Conservation (phyloP, 2,113 vertebrate species). For the Lophotis ruficrista region DNA sequence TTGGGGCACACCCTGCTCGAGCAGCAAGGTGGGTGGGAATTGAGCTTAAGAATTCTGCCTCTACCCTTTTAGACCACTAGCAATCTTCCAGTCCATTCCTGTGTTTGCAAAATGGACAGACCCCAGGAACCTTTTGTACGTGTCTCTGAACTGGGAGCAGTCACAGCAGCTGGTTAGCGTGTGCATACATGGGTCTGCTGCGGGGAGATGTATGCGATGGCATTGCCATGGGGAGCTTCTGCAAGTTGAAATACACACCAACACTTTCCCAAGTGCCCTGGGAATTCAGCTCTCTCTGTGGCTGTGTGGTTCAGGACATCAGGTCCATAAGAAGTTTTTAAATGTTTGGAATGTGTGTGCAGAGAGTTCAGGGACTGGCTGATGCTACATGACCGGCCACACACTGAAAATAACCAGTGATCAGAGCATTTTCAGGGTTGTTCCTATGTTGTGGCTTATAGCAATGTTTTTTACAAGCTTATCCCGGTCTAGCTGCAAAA, state of each 20-base stretch:
- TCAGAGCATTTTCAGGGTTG: background rate
- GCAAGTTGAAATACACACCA: background rate
- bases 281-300: background rate
- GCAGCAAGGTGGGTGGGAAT: slow-evolving; percentile 1
- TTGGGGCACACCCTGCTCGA: slow-evolving; percentile 1
- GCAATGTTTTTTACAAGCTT: background rate
- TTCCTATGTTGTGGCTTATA: background rate
- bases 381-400: background rate
- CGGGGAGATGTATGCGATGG: background rate
- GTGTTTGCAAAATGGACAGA: background rate
- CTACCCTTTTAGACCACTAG: background rate
- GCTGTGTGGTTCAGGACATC: background rate
- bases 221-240: background rate
- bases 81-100: background rate
- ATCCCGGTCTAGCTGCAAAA: background rate
- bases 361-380: background rate
- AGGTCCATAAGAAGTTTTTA: background rate
- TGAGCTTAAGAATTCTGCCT: background rate
- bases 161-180: background rate
- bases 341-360: background rate
- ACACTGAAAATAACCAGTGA: background rate
- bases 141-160: background rate
- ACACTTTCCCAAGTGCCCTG: rapidly evolving
- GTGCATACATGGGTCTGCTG: rapidly evolving
- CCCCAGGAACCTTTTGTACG: background rate